phyloP scores from a whole-genome alignment of 2,888 invertebrate genomes.

The Gnatocerus cornutus region DNA sequence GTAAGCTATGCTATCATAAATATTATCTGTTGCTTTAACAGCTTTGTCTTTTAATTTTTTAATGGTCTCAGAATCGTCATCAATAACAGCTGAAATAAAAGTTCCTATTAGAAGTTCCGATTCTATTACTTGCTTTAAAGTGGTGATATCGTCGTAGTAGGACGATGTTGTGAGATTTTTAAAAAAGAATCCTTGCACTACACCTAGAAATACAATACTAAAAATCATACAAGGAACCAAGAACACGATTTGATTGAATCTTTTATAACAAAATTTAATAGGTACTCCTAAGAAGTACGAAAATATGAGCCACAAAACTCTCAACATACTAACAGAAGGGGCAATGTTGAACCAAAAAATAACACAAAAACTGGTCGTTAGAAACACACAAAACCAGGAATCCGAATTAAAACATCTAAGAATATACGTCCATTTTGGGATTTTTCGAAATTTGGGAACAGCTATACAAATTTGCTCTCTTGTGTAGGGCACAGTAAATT shows the following conservation, averaged over 20 bases:
- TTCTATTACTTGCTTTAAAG: conserved; percentile 67
- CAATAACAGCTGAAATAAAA: conserved; percentile 53
- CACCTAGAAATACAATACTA: conserved; percentile 67
- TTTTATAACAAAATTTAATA: background rate
- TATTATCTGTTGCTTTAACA: background rate
- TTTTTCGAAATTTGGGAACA: conserved; percentile 68
- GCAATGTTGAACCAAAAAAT: conserved; percentile 11
- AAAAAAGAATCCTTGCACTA: conserved; percentile 70
- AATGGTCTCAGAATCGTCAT: conserved; percentile 55
- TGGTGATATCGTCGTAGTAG: conserved; percentile 69
- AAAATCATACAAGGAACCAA: conserved; percentile 64
- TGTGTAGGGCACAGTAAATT: conserved; percentile 67
- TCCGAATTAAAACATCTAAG: conserved; percentile 46
- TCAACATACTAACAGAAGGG: background rate
- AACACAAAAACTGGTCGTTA: conserved; percentile 9
- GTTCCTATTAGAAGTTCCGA: conserved; percentile 67
- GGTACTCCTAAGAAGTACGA: conserved; percentile 21
- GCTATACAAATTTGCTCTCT: conserved; percentile 70
- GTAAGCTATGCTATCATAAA: conserved; percentile 15
- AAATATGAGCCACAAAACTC: conserved; percentile 1
- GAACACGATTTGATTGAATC: conserved; percentile 54
- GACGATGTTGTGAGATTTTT: conserved; percentile 68
- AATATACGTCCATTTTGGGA: conserved; percentile 68
- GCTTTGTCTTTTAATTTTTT: conserved; percentile 54
- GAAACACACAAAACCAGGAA: conserved; percentile 41